These are phyloP conservation scores for Oenanthe melanoleuca DNA, from an alignment of 2,113 vertebrate genomes.

Conservation along the genomic window DNA sequence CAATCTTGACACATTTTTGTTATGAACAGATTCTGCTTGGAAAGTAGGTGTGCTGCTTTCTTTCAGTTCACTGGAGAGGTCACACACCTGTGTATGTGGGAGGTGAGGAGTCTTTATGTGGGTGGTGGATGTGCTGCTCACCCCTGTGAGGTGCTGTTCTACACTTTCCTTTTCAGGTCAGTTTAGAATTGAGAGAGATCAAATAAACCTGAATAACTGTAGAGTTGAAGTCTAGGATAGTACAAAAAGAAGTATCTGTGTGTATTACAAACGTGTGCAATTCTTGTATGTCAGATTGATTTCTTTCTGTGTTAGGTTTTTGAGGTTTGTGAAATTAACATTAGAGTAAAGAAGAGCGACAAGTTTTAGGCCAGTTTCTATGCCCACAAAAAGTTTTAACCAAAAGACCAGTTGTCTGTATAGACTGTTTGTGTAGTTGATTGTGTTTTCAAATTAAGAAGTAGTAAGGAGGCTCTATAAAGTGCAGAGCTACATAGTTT, in stretches of 20 bases:
- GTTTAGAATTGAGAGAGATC: neutral
- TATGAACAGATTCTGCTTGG: neutral
- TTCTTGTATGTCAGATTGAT: neutral
- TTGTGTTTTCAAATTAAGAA: neutral
- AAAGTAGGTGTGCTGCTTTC: neutral
- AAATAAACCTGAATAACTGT: neutral
- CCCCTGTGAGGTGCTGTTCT: neutral
- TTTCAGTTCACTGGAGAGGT: neutral
- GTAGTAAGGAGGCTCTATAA: neutral
- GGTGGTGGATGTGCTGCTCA: neutral
- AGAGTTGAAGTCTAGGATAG: neutral
- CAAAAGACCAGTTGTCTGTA: accelerated
- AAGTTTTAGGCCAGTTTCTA: neutral
- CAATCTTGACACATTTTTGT: neutral
- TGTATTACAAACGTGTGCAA: neutral
- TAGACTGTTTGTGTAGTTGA: neutral
- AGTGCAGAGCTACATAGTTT: neutral
- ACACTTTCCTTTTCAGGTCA: neutral
- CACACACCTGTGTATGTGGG: neutral
- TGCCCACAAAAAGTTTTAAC: neutral
- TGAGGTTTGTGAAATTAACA: neutral
- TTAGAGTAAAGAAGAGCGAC: neutral
- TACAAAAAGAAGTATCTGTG: neutral
- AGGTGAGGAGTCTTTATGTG: neutral
- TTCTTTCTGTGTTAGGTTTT: neutral